Conservation (phyloP, 2,888 invertebrate species). For the Silvanus unidentatus region DNA sequence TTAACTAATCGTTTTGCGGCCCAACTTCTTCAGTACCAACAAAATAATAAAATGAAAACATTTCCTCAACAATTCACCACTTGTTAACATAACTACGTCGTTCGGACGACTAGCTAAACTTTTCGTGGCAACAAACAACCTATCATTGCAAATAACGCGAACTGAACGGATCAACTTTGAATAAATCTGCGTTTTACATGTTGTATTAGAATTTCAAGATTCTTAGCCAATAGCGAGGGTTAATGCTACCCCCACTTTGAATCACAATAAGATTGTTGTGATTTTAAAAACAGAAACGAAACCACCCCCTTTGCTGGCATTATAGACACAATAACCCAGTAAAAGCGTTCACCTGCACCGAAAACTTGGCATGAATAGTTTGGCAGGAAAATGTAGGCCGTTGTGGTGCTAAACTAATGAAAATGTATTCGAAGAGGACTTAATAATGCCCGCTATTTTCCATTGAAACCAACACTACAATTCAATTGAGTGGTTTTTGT, state of each 20-base stretch:
- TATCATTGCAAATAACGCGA: conserved; percentile 5
- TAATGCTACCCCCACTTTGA: conserved; percentile 25
- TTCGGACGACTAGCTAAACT: no score
- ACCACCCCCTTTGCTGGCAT: conserved; percentile 17
- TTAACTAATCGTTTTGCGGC: background rate
- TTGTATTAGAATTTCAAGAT: conserved; percentile 24
- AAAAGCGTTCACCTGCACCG: conserved; percentile 15
- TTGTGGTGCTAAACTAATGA: no score
- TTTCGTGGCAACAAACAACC: conserved; percentile 9
- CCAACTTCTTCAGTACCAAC: conserved; percentile 9
- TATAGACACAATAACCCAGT: conserved; percentile 38
- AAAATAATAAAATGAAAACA: conserved; percentile 21
- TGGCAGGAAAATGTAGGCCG: background rate
- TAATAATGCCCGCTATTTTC: no score
- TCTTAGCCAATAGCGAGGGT: conserved; percentile 38
- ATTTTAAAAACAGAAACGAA: conserved; percentile 29
- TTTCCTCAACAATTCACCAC: conserved; percentile 22
- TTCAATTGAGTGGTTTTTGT: no score
- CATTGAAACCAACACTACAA: no score
- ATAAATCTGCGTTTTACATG: conserved; percentile 28
- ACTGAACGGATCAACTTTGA: conserved; percentile 13
- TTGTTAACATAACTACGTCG: conserved; percentile 22
- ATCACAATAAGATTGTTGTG: conserved; percentile 29
- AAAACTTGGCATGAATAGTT: background rate
- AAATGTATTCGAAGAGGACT: no score